Base-by-base conservation (phyloP, 2,797 vertebrate species). In the Bovichtus variegatus region DNA sequence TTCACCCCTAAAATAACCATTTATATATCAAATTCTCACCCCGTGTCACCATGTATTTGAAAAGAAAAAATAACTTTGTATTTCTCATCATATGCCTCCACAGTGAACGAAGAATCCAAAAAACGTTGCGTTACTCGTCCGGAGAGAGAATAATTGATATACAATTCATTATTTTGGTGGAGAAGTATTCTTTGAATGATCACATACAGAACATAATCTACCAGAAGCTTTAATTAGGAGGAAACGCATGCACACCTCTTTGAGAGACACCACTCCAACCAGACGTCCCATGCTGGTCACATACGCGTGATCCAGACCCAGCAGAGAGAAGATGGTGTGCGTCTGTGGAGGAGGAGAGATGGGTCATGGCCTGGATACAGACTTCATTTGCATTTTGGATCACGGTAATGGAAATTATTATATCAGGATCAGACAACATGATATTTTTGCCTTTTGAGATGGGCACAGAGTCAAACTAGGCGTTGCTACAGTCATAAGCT, bases 241-340 rank as follows among this genome's bases (percentile, higher is more conserved):
- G 38, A 31, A 53, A 49, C 1, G 2, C 5, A 36, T 16, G 2
- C 93, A 89, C 82, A 99, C 98, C 97, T 99, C 98, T 92, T 97
- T 99, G 62, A 99, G 94, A 29, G 98, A 97, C 53, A 99, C 98
- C 29, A 99, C 97, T 83, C 98, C 98, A 21, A 99, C 97, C 59
- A 99, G 95, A 46, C 97, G 95, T 60, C 98, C 98, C 1, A 98
- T 99, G 89, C 98, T 99, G 90, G 98, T 99, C 84, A 99, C 98
- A 0, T 99, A 99, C 0, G 98, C 97, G 0, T 99, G 98, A 93
- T 99, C 97, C 92, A 99, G 94, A 49, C 98, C 98, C 93, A 99
- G 94, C 66, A 99, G 94, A 0, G 98, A 99, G 94, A 99, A 99
- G 91, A 99, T 96, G 41, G 97, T 99, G 91, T 99, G 98, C 49